A percentile compares a stretch with the other conserved stretches of the same genome.
These are phyloP conservation scores for Naso thynnoides DNA, from an alignment of 2,797 vertebrate genomes.

Conservation along the genomic window DNA sequence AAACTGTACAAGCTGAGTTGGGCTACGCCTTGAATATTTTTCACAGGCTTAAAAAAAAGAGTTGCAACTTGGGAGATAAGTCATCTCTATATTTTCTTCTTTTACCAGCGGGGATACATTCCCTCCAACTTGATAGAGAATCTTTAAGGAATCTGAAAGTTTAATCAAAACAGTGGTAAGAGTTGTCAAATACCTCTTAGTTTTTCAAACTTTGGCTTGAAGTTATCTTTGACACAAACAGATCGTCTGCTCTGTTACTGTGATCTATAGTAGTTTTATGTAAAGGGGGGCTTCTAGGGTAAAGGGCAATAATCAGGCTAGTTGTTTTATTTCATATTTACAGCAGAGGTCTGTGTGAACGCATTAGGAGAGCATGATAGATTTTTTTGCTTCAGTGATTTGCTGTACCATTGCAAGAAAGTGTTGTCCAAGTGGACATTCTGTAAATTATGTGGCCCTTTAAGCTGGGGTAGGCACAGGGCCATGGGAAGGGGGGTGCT, in stretches of 20 bases:
- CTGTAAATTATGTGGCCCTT: slow-evolving; percentile 9
- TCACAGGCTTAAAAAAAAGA: background rate
- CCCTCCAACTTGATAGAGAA: slow-evolving; percentile 1
- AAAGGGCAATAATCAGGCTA: background rate
- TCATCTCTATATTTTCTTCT: slow-evolving; percentile 19
- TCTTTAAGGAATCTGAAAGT: background rate
- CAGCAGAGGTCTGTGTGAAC: slow-evolving; percentile 9
- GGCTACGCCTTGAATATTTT: background rate
- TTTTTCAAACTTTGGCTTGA: background rate
- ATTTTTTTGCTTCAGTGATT: background rate
- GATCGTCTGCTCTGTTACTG: background rate
- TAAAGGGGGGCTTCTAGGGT: slow-evolving; percentile 8
- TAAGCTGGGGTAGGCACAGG: too few species aligned
- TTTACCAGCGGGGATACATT: background rate
- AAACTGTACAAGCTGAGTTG: too few species aligned
- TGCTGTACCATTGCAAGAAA: background rate
- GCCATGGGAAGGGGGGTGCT: too few species aligned
- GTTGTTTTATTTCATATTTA: slow-evolving; percentile 12
- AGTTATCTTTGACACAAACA: background rate
- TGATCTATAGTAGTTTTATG: background rate
- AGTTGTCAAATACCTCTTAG: too few species aligned
- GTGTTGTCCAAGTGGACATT: slow-evolving; percentile 8
- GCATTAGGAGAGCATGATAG: background rate
- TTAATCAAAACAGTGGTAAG: too few species aligned
- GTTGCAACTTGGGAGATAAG: slow-evolving; percentile 1